A percentile compares a stretch with the other conserved stretches of the same genome.
Evolutionary conservation across 2,113 vertebrate species (phyloP).

Genomic region (Fulica atra): DNA sequence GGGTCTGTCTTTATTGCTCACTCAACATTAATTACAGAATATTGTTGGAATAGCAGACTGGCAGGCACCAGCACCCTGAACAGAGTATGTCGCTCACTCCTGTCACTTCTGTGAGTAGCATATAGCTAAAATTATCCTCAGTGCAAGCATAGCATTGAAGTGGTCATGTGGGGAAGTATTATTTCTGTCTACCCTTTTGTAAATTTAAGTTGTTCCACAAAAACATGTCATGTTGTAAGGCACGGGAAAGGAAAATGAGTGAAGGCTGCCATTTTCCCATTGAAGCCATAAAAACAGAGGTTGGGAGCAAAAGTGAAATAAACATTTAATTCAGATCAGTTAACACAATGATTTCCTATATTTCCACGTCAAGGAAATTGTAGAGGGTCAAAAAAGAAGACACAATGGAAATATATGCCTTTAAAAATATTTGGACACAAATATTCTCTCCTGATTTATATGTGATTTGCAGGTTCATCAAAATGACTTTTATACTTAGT

Average conservation of each 20-base stretch:
- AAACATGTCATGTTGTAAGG: background rate
- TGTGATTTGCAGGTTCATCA: conserved; percentile 41
- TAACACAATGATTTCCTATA: conserved; percentile 31
- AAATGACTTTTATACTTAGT: conserved; percentile 47
- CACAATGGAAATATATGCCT: conserved; percentile 54
- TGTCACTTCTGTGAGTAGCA: background rate
- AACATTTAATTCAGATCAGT: conserved; percentile 49
- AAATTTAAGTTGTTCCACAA: background rate
- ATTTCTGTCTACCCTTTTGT: background rate
- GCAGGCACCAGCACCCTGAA: conserved; percentile 35
- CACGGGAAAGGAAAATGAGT: background rate
- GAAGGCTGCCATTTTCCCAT: conserved; percentile 4
- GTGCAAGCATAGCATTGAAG: background rate
- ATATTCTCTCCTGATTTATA: conserved; percentile 38
- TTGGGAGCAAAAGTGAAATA: conserved; percentile 9
- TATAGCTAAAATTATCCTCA: conserved; percentile 20
- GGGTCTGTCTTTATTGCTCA: conserved; percentile 66
- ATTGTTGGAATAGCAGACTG: conserved; percentile 61
- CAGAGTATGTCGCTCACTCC: background rate
- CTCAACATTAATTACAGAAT: conserved; percentile 72
- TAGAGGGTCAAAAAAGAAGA: background rate
- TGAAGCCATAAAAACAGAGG: background rate
- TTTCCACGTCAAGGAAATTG: conserved; percentile 45
- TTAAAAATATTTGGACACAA: conserved; percentile 47
- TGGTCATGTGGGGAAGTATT: background rate